Evolutionary conservation across 2,113 vertebrate genomes (phyloP), one percentile per base, ranked within the genome.

Genomic region (Fregetta grallaria): DNA sequence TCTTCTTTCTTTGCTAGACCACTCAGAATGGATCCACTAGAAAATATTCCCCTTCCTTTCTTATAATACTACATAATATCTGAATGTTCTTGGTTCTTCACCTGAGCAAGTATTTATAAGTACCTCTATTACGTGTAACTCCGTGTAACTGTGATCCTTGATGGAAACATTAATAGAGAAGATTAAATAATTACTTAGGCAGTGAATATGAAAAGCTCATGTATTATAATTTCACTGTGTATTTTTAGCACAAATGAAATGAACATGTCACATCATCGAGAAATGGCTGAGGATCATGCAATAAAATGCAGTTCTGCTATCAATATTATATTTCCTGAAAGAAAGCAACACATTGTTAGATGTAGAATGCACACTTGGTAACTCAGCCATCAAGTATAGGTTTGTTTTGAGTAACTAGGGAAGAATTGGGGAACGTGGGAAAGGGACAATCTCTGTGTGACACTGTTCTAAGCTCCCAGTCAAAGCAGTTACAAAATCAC

Each of bases 321-420:
- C 40, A 83, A 25, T 90, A 73, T 78, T 94, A 8, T 78, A 61
- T 88, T 73, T 91, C 78, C 27, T 95, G 62, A 94, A 88, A 59
- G 29, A 90, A 93, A 76, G 23, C 23, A 79, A 45, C 16, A 71
- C 23, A 47, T 85, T 92, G 11, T 86, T 88, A 73, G 77, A 58
- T 83, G 44, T 42, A 36, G 55, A 84, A 66, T 66, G 45, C 17
- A 95, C 21, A 44, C 6, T 82, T 92, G 72, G 72, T 96, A 80
- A 72, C 61, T 96, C 49, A 94, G 14, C 44, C 79, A 34, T 93
- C 8, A 32, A n/a, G 70, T 82, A 65, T 53, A 90, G 85, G 58
- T 94, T 95, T 93, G 40, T 91, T 79, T 73, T 92, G 80, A 94
- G 32, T 90, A 93, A 87, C 70, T 63, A 55, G 21, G 21, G 66